phyloP scores from a whole-genome alignment of 2,888 invertebrate genomes.

The Brachyptera putata region DNA sequence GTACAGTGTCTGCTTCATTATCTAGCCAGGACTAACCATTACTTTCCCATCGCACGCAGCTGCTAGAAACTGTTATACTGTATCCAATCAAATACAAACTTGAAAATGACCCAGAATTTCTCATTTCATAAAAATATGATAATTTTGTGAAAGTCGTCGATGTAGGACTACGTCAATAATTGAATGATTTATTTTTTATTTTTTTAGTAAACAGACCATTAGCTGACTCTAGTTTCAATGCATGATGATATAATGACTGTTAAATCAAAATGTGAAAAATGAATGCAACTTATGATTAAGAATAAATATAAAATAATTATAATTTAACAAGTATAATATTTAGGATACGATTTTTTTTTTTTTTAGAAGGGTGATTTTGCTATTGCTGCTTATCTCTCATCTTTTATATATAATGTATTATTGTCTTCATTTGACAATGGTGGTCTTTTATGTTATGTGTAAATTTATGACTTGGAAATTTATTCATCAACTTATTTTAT shows the following conservation, averaged over 20 bases:
- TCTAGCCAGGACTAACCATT: neutral
- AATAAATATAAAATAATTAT: neutral
- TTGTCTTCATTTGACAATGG: neutral
- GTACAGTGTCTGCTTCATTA: conserved; percentile 17
- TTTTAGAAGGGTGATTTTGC: neutral
- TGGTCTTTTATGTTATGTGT: neutral
- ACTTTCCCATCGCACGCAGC: neutral
- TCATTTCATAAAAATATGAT: too few species aligned
- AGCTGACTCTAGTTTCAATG: too few species aligned
- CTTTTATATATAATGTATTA: too few species aligned
- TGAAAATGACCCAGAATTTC: too few species aligned
- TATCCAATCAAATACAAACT: neutral
- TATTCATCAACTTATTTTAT: too few species aligned
- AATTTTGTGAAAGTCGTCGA: neutral
- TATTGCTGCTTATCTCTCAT: neutral
- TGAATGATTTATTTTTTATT: neutral
- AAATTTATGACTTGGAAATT: too few species aligned
- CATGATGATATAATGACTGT: conserved; percentile 8
- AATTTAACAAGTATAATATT: neutral
- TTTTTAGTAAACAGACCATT: too few species aligned
- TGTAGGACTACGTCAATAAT: neutral
- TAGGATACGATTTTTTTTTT: too few species aligned
- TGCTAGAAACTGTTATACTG: neutral
- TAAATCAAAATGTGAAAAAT: conserved; percentile 1
- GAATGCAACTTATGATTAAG: neutral